Percentiles rank a stretch among this genome's conserved stretches.
phyloP scores from a whole-genome alignment of 35 echinoderm and acorn worm species.

The Ptychodera flava region DNA sequence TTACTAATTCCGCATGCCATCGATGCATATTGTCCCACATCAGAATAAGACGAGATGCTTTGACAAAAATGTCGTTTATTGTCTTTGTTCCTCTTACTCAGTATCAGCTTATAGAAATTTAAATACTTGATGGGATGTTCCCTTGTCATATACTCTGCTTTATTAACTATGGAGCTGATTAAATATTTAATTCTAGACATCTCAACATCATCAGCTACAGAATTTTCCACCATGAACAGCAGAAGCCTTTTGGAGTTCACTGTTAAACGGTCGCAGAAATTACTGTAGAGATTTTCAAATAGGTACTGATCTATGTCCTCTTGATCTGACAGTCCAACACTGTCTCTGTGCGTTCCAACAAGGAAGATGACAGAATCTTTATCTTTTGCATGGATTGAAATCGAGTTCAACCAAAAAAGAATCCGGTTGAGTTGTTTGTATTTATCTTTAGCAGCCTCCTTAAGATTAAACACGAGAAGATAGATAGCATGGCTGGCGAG shows the following conservation, averaged over 20 bases:
- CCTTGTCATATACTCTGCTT: background rate
- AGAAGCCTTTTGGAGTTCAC: background rate
- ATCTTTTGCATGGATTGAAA: conserved; percentile 4
- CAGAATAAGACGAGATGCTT: background rate
- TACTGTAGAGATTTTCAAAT: background rate
- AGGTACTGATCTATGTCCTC: background rate
- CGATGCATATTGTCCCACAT: conserved; percentile 10
- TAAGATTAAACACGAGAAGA: conserved; percentile 17
- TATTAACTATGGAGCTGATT: conserved; percentile 4
- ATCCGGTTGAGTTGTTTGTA: conserved; percentile 6
- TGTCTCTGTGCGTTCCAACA: conserved; percentile 23
- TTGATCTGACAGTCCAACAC: background rate
- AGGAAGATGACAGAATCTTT: conserved; percentile 25
- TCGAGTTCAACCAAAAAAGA: conserved; percentile 28
- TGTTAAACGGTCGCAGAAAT: conserved; percentile 2
- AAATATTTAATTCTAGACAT: background rate
- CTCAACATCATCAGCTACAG: background rate
- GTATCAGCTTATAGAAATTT: conserved; percentile 9
- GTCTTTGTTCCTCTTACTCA: background rate
- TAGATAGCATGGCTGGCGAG: conserved; percentile 3
- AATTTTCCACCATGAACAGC: conserved; percentile 25
- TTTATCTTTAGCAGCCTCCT: conserved; percentile 4
- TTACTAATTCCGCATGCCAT: background rate
- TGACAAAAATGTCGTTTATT: background rate
- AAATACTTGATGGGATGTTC: conserved; percentile 22